phyloP scores from a whole-genome alignment of 2,888 invertebrate species.

The Melanophora roralis region DNA sequence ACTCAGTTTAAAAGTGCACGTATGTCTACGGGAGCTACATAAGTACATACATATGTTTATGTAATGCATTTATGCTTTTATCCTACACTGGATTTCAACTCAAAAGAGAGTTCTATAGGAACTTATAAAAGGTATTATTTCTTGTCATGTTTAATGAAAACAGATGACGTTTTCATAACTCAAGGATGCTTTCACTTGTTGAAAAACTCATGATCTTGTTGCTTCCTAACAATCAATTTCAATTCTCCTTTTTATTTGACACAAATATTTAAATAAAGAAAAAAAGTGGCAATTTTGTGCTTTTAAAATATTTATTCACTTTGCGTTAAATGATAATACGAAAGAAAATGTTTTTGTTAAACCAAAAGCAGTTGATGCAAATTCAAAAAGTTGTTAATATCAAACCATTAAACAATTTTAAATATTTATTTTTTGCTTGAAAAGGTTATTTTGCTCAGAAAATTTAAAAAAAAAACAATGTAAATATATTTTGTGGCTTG shows the following conservation, averaged over 20 bases:
- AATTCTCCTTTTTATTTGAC: not conserved
- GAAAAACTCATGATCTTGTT: not conserved
- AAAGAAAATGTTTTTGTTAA: too few species aligned
- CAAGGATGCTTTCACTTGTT: not conserved
- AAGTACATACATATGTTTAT: too few species aligned
- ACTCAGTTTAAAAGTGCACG: not conserved
- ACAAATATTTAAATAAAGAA: not conserved
- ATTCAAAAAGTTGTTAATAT: too few species aligned
- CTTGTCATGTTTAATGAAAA: slow-evolving; percentile 50
- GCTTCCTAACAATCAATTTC: not conserved
- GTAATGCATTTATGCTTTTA: not conserved
- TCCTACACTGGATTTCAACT: slow-evolving; percentile 3
- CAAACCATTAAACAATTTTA: too few species aligned
- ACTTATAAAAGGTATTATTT: slow-evolving; percentile 30
- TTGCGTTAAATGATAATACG: not conserved
- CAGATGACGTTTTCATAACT: slow-evolving; percentile 29
- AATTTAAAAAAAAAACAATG: too few species aligned
- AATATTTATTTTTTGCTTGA: too few species aligned
- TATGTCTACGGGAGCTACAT: not conserved
- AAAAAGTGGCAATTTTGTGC: not conserved
- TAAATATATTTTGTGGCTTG: too few species aligned
- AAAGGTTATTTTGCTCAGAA: too few species aligned
- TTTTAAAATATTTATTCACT: not conserved
- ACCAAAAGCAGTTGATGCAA: too few species aligned
- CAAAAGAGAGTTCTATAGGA: slow-evolving; percentile 34